Percentiles rank a stretch among this genome's conserved stretches.
These are phyloP conservation scores for Spodoptera frugiperda DNA, from an alignment of 1,140 invertebrate species.

Conservation along the genomic window DNA sequence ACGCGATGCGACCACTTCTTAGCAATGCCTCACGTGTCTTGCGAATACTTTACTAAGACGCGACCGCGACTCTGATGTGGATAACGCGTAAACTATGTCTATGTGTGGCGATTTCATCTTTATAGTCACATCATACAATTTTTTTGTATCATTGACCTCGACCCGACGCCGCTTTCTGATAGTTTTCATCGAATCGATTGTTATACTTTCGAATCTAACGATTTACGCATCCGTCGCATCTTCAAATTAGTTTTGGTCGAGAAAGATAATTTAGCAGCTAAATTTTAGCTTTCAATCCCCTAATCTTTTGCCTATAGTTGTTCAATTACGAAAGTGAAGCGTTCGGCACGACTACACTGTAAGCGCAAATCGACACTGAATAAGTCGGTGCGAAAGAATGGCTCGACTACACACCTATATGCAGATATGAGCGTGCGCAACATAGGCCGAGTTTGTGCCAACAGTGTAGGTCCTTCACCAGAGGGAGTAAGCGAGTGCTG, in stretches of 20 bases:
- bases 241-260: constrained; percentile 42
- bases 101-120: constrained; percentile 12
- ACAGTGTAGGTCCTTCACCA: constrained; percentile 74
- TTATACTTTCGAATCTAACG: constrained; percentile 21
- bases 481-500: constrained; percentile 80
- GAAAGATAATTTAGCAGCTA: constrained; percentile 27
- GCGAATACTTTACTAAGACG: constrained; percentile 9
- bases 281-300: not conserved
- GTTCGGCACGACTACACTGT: constrained; percentile 65
- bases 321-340: constrained; percentile 60
- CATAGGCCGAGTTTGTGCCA: constrained; percentile 54
- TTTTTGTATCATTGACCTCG: constrained; percentile 53
- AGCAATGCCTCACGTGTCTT: constrained; percentile 24
- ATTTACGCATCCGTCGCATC: constrained; percentile 83
- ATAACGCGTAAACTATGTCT: constrained; percentile 2
- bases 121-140: constrained; percentile 28
- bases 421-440: constrained; percentile 15
- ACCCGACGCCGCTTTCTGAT: constrained; percentile 80
- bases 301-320: constrained; percentile 44
- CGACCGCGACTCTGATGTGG: not conserved
- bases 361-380: constrained; percentile 60
- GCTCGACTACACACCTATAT: constrained; percentile 15
- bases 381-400: not conserved
- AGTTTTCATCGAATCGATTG: not conserved
- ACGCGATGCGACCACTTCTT: constrained; percentile 21